phyloP scores from a whole-genome alignment of 2,113 vertebrate genomes.

The Candoia aspera region DNA sequence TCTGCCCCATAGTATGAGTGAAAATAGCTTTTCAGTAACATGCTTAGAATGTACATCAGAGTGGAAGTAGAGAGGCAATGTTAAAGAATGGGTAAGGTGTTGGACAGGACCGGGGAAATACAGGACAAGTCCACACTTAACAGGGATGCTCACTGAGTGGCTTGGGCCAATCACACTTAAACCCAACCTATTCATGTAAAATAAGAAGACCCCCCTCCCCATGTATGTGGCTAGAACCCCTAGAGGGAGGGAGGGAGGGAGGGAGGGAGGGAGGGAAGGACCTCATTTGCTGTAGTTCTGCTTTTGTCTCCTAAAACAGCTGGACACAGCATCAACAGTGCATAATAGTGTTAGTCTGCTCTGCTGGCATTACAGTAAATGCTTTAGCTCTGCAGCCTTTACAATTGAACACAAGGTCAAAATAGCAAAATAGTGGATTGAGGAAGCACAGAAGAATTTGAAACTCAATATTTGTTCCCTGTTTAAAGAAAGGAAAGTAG shows the following conservation, averaged over 20 bases:
- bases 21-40: neutral
- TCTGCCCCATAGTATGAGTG: neutral
- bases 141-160: neutral
- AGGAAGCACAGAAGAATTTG: neutral
- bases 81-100: neutral
- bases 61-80: neutral
- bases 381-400: neutral
- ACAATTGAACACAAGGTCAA: neutral
- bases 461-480: neutral
- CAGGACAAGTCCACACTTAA: neutral
- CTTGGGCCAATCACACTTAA: neutral
- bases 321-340: neutral
- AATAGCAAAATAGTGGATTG: neutral
- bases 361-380: neutral
- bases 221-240: neutral
- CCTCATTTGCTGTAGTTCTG: neutral
- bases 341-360: neutral
- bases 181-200: neutral
- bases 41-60: neutral
- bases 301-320: neutral
- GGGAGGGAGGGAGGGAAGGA: neutral
- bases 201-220: neutral
- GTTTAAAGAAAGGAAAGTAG: neutral
- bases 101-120: neutral
- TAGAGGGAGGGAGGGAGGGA: neutral